Evolutionary conservation across 2,888 invertebrate species (phyloP), one percentile per base, ranked within the genome.

Genomic region (Chorisops tibialis): DNA sequence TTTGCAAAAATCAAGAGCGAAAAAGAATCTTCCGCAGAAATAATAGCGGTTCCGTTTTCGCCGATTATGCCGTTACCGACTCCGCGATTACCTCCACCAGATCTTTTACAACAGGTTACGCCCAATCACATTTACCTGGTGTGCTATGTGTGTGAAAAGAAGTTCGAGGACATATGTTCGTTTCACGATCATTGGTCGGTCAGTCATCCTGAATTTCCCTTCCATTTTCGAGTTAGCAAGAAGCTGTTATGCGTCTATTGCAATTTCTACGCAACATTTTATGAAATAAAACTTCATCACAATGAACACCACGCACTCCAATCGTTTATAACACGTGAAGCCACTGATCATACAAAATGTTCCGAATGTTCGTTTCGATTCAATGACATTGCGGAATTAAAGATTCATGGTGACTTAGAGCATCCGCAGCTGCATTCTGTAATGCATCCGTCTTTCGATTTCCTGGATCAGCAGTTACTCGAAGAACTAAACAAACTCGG

Each of bases 221-320:
- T 56, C 7, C 37, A 59, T 18, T 59, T 48, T 19, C 37, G 38
- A 1, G 38, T 59, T 4, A 5, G 37, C 9, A 59, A 38, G 22
- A 47, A 48, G 14, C 48, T 59, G 18, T 22, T 47, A 14, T 59
- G 59, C 37, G 48, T 38, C 21, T 59, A 48, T 37, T 59, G 59
- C 22, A 7, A 47, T 21, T 30, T 16, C 4, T 9, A 11, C 1
- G 7, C n/a, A 4, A 4, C 48, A 6, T 59, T 47, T 24, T n/a
- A 7, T 7, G 38, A 59, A 9, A 16, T 59, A 19, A 59, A 59
- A 19, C 9, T 14, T 2, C 59, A 59, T 35, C 38, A 59, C 37
- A 21, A 18, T 19, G 14, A 37, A 3, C 2, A 4, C 5, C 59
- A 59, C 18, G n/a, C 37, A 3, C 21, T 14, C 24, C 21, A 59